These are phyloP conservation scores for Blastomussa wellsi DNA, from an alignment of 92 coral and sea anemone species.

Conservation along the genomic window DNA sequence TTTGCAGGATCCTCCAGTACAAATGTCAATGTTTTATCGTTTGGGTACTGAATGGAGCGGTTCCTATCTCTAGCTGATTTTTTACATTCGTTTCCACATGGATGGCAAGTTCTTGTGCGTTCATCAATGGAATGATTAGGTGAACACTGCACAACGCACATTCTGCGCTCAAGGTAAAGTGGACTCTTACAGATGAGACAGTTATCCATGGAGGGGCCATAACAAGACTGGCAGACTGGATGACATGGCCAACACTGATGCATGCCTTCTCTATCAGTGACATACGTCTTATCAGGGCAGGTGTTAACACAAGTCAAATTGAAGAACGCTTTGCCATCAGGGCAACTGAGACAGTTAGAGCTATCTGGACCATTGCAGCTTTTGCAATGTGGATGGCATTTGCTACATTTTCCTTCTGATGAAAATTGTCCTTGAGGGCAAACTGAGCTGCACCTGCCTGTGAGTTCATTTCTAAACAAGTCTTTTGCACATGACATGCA, in stretches of 20 bases:
- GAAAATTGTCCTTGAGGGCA: slow-evolving; percentile 72
- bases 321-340: slow-evolving; percentile 42
- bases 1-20: slow-evolving; percentile 61
- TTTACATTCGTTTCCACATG: slow-evolving; percentile 69
- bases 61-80: slow-evolving; percentile 44
- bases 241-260: slow-evolving; percentile 74
- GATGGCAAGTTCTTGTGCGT: slow-evolving; percentile 65
- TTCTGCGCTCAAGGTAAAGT: slow-evolving; percentile 69
- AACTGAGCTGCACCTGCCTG: slow-evolving; percentile 63
- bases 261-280: slow-evolving; percentile 31
- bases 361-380: slow-evolving; percentile 80
- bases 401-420: slow-evolving; percentile 51
- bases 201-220: slow-evolving; percentile 60
- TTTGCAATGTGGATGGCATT: slow-evolving; percentile 73
- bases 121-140: slow-evolving; percentile 53
- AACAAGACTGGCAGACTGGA: slow-evolving; percentile 81
- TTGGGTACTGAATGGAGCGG: slow-evolving; percentile 73
- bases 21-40: slow-evolving; percentile 39
- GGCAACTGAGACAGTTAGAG: slow-evolving; percentile 77
- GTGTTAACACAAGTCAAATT: slow-evolving; percentile 68
- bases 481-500: slow-evolving; percentile 80
- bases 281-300: slow-evolving; percentile 74
- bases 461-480: slow-evolving; percentile 32
- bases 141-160: slow-evolving; percentile 89
- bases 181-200: slow-evolving; percentile 72